Evolutionary conservation across 2,113 vertebrate species (phyloP), one percentile per base, ranked within the genome.

Genomic region (Tamias sibiricus): DNA sequence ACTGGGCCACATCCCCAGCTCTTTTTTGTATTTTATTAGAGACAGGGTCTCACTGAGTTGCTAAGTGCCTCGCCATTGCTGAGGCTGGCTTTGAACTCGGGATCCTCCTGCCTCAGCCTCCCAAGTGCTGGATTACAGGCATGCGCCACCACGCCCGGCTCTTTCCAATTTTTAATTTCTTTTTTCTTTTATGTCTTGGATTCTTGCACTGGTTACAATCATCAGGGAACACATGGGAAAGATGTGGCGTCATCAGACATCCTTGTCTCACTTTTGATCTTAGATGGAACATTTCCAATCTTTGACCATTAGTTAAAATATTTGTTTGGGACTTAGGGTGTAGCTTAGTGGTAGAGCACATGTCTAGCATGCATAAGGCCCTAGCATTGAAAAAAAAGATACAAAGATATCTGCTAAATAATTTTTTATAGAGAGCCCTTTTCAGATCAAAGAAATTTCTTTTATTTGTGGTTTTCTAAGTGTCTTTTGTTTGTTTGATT

Each of bases 241-340:
- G 40, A 96, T 81, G 54, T 80, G 57, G 35, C 74, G 13, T 77
- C 66, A 76, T 30, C 20, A 81, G 42, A 26, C 10, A 47, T 66
- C 12, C 26, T 79, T 86, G 32, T 84, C 66, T 62, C 74, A 64
- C 40, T 95, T 68, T n/a, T 83, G 3, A 71, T 68, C 49, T 83
- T 13, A 83, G 4, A 28, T 77, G n/a, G 68, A 90, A 95, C 75
- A 32, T 57, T 90, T 90, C 59, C 32, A 87, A 47, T 22, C 54
- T 77, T 68, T 87, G 83, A 44, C 49, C 44, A 54, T 87, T 96
- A 72, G 19, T 90, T 90, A 44, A 84, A 57, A 84, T 71, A 44
- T 44, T 90, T 80, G 30, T 28, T 69, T 66, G 30, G 32, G n/a
- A 16, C 64, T 35, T 14, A 32, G 16, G 64, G 64, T 68, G 32